Base-by-base conservation (phyloP, 2,888 invertebrate species). In the Gastracanthus pulcherrimus region DNA sequence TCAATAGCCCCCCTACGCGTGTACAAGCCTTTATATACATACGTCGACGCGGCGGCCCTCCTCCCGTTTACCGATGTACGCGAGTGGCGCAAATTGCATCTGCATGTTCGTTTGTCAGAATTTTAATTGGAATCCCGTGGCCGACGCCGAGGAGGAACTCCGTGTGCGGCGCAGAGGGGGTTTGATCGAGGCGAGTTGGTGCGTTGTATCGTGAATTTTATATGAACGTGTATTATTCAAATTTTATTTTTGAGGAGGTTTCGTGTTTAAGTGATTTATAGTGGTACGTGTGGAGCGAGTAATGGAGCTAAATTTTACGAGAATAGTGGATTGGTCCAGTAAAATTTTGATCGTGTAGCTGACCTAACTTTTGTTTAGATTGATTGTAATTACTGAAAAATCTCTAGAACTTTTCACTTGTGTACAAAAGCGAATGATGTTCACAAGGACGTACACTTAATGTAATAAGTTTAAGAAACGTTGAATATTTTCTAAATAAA, bases 81-180 rank as follows among this genome's bases (percentile, higher is more conserved):
- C 13, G 62, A 2, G 31, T 26, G n/a, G 38, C 60, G 62, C 51
- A 78, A 81, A 81, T 81, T 69, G 69, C 62, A 38, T 72, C 72
- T 4, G 66, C 71, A 23, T 58, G 58, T 69, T 67, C 67, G 80
- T 31, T 60, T 9, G 45, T 19, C 58, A 26, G 67, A 77, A 81
- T 81, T 81, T 74, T 81, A 78, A 82, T 75, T 78, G 78, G 74
- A 77, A 81, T 74, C 34, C 31, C 38, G 7, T 31, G 19, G 7
- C 13, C 26, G 36, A 13, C n/a, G 6, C 34, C 13, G 51, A 16
- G 51, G 29, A 55, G 29, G 13, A 11, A 11, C 34, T 38, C 36
- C 3, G 13, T 13, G 16, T n/a, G 13, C 13, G 34, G 19, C 2
- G 29, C 31, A 11, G 9, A 26, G 34, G 31, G 51, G 5, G 41